Evolutionary conservation across 2,888 invertebrate species (phyloP).

Genomic region (Nysson spinosus): DNA sequence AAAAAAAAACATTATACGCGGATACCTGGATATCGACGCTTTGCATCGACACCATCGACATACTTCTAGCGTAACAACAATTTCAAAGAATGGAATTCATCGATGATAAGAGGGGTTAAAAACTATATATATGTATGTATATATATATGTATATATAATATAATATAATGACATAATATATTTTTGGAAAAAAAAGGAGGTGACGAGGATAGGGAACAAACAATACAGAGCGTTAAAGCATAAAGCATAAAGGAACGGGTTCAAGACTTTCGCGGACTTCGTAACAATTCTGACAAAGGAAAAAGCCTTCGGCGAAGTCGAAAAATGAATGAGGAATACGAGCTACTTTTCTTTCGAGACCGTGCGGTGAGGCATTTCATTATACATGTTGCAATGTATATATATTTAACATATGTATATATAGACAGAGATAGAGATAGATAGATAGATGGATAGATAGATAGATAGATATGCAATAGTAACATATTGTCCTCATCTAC

Average conservation of each 20-base stretch:
- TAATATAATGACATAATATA: no score
- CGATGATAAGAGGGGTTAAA: no score
- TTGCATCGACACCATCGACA: conserved; percentile 15
- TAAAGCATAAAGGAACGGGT: background rate
- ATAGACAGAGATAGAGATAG: conserved; percentile 22
- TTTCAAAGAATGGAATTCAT: conserved; percentile 9
- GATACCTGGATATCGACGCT: conserved; percentile 3
- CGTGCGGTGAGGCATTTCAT: conserved; percentile 49
- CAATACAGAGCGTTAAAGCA: conserved; percentile 4
- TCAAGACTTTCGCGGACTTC: conserved; percentile 6
- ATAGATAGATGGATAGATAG: conserved; percentile 26
- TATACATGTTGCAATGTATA: conserved; percentile 40
- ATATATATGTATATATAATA: background rate
- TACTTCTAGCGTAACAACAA: conserved; percentile 14
- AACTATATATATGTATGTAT: no score
- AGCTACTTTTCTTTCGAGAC: conserved; percentile 47
- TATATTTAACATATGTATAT: conserved; percentile 22
- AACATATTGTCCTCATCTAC: conserved; percentile 57
- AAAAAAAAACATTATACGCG: no score
- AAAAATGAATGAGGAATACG: conserved; percentile 18
- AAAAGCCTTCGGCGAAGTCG: conserved; percentile 7
- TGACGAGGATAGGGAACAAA: background rate
- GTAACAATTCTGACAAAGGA: background rate
- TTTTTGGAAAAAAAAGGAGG: background rate
- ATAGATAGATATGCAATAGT: conserved; percentile 57